Evolutionary conservation across 1,140 invertebrate species (phyloP), one percentile per base, ranked within the genome.

Genomic region (Drosophila busckii): DNA sequence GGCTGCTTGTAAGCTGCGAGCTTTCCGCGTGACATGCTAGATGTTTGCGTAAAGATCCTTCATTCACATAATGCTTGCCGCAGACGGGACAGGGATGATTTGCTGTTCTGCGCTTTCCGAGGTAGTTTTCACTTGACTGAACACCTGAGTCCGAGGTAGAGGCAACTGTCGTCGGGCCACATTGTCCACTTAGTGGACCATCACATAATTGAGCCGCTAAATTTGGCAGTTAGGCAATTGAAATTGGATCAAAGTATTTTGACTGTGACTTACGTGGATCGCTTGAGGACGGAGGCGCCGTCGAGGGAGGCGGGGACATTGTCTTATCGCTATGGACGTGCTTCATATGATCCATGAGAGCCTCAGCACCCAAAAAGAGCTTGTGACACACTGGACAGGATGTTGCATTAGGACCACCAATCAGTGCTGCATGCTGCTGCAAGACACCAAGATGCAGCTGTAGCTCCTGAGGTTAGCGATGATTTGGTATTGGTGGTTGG

Each of bases 261-360:
- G 2, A 13, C 4, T 17, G 9, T n/a, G 89, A 93, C 94, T 95
- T 94, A 96, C 95, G 95, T 90, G 94, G 92, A 88, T 95, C 94
- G 84, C 93, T 93, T 55, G 94, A n/a, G n/a, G n/a, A n/a, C n/a
- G n/a, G 93, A 45, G 88, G 94, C 94, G 7, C 4, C 25, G 19
- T 3, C 12, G 34, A 7, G 9, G 45, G 93, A 48, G 88, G 94
- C 94, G 20, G 38, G n/a, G n/a, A n/a, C n/a, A n/a, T n/a, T 4
- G 53, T 52, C 23, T 95, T 95, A 85, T 97, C 95, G 90, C 96
- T 97, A 89, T 97, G 96, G 20, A 94, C 94, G 87, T 94, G 94
- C 89, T 97, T 97, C 96, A 97, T 97, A 88, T 97, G 96, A 88
- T 97, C 96, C 90, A 97, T 96, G 34, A 97, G 91, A 31, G 95